Conservation (phyloP, 2,113 vertebrate species). For the Colius striatus region DNA sequence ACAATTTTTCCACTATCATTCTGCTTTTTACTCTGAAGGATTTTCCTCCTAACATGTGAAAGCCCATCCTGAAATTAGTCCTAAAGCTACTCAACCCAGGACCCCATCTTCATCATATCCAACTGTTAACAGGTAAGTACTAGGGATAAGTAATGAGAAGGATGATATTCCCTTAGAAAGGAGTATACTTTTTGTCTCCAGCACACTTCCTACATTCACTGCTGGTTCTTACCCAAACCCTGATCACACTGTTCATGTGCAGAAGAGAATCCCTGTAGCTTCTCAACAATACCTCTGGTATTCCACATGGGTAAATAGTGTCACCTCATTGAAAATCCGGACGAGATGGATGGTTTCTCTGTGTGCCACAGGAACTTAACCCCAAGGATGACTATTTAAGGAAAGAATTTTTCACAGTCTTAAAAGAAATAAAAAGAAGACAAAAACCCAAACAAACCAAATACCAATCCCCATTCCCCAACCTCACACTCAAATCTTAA, state of each 20-base stretch:
- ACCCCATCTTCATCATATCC: neutral
- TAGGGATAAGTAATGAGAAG: neutral
- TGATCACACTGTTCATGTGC: neutral
- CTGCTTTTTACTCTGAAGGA: neutral
- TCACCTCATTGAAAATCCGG: neutral
- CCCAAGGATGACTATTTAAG: neutral
- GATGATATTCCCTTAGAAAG: neutral
- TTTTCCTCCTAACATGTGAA: neutral
- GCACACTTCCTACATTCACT: neutral
- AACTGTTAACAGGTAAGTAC: neutral
- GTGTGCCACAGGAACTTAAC: neutral
- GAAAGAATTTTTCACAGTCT: neutral
- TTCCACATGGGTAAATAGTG: neutral
- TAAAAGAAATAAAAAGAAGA: neutral
- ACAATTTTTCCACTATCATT: neutral
- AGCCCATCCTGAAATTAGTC: neutral
- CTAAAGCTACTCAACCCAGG: neutral
- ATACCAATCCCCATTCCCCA: neutral
- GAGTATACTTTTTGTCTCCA: neutral
- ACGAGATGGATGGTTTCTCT: neutral
- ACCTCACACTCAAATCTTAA: neutral
- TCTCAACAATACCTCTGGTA: neutral
- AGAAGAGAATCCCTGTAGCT: neutral
- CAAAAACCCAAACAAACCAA: neutral
- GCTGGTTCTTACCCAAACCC: neutral